Percentiles rank a stretch among this genome's conserved stretches.
phyloP scores from a whole-genome alignment of 1,140 invertebrate species.

The Akabosia matsudoensis region DNA sequence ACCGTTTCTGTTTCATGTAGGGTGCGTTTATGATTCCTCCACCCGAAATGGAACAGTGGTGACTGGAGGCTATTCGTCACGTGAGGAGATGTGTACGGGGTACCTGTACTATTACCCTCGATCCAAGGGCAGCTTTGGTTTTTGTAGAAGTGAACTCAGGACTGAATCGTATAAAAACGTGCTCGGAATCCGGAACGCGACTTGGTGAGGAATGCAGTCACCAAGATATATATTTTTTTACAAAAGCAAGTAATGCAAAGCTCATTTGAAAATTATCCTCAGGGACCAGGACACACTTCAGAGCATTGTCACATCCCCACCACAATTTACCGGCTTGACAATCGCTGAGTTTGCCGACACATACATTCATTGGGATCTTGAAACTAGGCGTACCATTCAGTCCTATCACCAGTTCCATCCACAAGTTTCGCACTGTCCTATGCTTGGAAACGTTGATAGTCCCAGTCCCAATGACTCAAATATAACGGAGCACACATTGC shows the following conservation, averaged over 20 bases:
- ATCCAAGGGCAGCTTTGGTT: not conserved
- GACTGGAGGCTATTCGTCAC: conserved; percentile 87
- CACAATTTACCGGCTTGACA: not conserved
- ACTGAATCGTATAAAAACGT: not conserved
- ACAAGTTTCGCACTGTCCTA: not conserved
- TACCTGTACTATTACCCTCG: conserved; percentile 30
- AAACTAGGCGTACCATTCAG: not conserved
- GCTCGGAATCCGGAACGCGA: not conserved
- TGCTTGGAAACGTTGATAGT: no score
- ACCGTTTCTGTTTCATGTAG: not conserved
- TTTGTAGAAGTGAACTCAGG: not conserved
- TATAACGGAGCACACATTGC: no score
- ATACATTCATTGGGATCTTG: not conserved
- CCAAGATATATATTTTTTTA: not conserved
- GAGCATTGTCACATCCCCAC: not conserved
- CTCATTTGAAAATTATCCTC: not conserved
- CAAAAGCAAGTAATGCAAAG: not conserved
- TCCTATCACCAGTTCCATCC: not conserved
- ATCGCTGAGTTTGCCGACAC: not conserved
- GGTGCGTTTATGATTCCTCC: conserved; percentile 77
- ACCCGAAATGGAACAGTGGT: conserved; percentile 69
- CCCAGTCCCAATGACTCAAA: no score
- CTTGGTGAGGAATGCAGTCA: no score
- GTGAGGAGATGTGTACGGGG: conserved; percentile 45
- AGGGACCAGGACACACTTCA: not conserved